These are phyloP conservation scores for Parambassis ranga DNA, from an alignment of 2,797 vertebrate genomes.

Conservation along the genomic window DNA sequence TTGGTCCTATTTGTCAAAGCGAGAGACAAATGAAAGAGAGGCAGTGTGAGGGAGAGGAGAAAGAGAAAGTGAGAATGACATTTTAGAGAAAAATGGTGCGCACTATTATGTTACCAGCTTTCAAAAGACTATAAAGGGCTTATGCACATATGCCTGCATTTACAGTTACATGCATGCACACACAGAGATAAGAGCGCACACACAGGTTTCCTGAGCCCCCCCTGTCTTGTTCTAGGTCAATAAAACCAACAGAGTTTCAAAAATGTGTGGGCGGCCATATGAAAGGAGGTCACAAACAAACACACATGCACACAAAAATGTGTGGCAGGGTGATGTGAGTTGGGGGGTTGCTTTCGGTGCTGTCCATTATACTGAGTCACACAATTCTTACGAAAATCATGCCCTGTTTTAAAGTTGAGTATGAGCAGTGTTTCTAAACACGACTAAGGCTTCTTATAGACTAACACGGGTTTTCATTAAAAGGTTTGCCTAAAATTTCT, in stretches of 20 bases:
- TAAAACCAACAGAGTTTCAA: conserved; percentile 60
- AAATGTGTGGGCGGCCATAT: conserved; percentile 64
- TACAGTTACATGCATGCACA: conserved; percentile 41
- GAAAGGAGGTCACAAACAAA: conserved; percentile 72
- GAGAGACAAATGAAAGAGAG: conserved; percentile 68
- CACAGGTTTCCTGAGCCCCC: conserved; percentile 58
- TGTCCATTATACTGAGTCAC: conserved; percentile 13
- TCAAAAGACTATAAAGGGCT: conserved; percentile 65
- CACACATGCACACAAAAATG: conserved; percentile 1
- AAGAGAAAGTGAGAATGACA: conserved; percentile 70
- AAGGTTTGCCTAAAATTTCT: no score
- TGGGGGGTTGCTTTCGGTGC: conserved; percentile 1
- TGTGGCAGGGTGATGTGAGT: conserved; percentile 6
- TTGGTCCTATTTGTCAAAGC: conserved; percentile 68
- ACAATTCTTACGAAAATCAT: conserved; percentile 5
- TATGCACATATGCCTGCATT: conserved; percentile 59
- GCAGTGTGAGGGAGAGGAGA: conserved; percentile 29
- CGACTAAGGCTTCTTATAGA: no score
- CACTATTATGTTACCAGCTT: conserved; percentile 70
- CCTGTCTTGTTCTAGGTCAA: conserved; percentile 65
- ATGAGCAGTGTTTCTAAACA: no score
- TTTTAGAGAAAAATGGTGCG: conserved; percentile 71
- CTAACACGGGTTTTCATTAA: no score
- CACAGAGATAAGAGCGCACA: conserved; percentile 21
- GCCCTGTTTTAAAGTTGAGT: background rate